Evolutionary conservation across 30 jellyfish, hydroid and myxozoan genomes (phyloP).

Genomic region (Chironex yamaguchii): DNA sequence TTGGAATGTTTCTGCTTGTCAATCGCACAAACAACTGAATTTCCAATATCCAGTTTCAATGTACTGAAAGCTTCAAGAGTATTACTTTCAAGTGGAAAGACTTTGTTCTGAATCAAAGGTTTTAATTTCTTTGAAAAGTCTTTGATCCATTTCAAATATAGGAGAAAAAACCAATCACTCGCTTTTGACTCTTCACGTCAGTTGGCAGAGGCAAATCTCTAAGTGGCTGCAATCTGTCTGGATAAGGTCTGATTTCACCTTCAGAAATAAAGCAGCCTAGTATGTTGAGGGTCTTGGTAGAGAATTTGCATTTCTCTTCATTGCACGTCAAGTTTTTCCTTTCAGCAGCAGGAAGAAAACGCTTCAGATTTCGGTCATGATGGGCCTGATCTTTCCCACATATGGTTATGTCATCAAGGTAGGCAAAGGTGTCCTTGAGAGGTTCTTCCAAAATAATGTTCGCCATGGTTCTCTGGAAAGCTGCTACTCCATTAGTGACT

Average conservation of each 20-base stretch:
- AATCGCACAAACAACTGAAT: slow-evolving; percentile 22
- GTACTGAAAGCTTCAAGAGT: slow-evolving; percentile 53
- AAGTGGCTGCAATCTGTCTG: slow-evolving; percentile 77
- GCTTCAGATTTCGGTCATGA: slow-evolving; percentile 63
- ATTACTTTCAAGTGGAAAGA: slow-evolving; percentile 35
- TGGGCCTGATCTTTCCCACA: slow-evolving; percentile 60
- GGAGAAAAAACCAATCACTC: slow-evolving; percentile 74
- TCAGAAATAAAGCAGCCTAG: slow-evolving; percentile 66
- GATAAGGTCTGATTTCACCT: slow-evolving; percentile 76
- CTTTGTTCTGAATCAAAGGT: slow-evolving; percentile 55
- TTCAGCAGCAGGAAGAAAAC: slow-evolving; percentile 62
- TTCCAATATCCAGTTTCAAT: slow-evolving; percentile 21
- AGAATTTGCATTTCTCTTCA: slow-evolving; percentile 59
- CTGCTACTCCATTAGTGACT: slow-evolving; percentile 50
- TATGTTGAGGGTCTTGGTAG: slow-evolving; percentile 43
- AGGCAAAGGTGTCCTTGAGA: slow-evolving; percentile 51
- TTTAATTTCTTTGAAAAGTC: slow-evolving; percentile 64
- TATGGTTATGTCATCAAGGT: slow-evolving; percentile 34
- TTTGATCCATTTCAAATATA: slow-evolving; percentile 68
- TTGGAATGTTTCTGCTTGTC: too few relatives aligned
- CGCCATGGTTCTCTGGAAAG: slow-evolving; percentile 50
- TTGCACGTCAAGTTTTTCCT: slow-evolving; percentile 52
- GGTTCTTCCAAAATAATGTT: background rate
- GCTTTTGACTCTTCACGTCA: slow-evolving; percentile 20
- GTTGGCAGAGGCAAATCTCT: slow-evolving; percentile 70